Evolutionary conservation across 2,797 vertebrate genomes (phyloP), one percentile per base, ranked within the genome.

Genomic region (Crypturellus tataupa): DNA sequence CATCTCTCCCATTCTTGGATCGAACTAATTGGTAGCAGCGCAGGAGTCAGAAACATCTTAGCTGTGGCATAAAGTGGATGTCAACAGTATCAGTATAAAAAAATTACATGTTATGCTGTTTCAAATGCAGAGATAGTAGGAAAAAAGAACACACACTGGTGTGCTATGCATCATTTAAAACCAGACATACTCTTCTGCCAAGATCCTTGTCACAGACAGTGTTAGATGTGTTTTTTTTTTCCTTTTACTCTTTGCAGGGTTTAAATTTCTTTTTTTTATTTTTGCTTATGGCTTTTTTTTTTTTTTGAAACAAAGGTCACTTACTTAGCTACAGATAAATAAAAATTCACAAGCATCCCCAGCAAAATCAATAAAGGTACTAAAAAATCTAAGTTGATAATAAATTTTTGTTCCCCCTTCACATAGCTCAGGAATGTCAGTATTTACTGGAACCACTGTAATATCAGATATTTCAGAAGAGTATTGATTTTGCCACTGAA

Each of bases 401-500:
- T 98, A 98, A 98, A 98, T 98, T 98, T 98, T 94, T 98, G 97
- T 97, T 97, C 97, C 96, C 96, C 80, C 89, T 96, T 96, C 97
- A 97, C 97, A 97, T 86, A 97, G 89, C 96, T 98, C 97, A 97
- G 93, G 97, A 97, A 97, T 96, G 98, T 98, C 98, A 98, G 97
- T 98, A 97, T 98, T 98, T 98, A 98, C 98, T 97, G 97, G 97
- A 98, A 97, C 90, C 68, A 93, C 96, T 94, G 95, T 97, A 98
- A 97, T 97, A 98, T 97, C 98, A 98, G 96, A 97, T 98, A 98
- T 98, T 98, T 98, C 97, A 98, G 97, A 97, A 94, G 92, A 90
- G 91, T 97, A 98, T 98, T 97, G 98, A 98, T 98, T 98, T 98
- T 98, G 94, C 96, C 97, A 98, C 97, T 98, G 97, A 98, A 97